phyloP scores from a whole-genome alignment of 2,113 vertebrate genomes.

The Periophthalmus modestus region DNA sequence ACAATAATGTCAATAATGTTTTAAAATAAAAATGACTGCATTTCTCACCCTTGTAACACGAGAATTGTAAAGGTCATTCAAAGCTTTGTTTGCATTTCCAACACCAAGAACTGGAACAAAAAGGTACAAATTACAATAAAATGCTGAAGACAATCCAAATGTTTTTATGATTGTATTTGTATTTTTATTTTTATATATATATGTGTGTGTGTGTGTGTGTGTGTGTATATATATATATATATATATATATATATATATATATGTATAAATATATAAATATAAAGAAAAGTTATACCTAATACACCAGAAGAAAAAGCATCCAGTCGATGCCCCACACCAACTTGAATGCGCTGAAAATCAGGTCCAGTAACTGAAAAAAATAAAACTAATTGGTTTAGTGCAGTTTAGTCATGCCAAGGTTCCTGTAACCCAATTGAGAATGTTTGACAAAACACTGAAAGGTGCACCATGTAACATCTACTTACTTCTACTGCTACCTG shows the following conservation, averaged over 20 bases:
- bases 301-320: slow-evolving; percentile 88
- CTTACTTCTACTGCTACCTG: too few relatives aligned
- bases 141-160: not conserved
- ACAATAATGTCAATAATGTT: not conserved
- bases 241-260: too few relatives aligned
- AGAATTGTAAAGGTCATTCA: slow-evolving; percentile 78
- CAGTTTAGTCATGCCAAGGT: too few relatives aligned
- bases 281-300: slow-evolving; percentile 83
- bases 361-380: slow-evolving; percentile 83
- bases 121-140: slow-evolving; percentile 21
- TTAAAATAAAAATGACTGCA: slow-evolving; percentile 8
- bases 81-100: slow-evolving; percentile 78
- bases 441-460: too few relatives aligned
- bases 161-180: not conserved
- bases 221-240: too few relatives aligned
- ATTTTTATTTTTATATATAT: too few relatives aligned
- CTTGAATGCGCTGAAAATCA: slow-evolving; percentile 73
- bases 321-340: slow-evolving; percentile 88
- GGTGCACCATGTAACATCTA: too few relatives aligned
- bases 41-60: slow-evolving; percentile 82
- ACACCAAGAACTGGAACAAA: slow-evolving; percentile 83
- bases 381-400: too few relatives aligned
- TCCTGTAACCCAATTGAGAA: not conserved
- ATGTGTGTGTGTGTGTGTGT: too few relatives aligned
- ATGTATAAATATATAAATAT: too few relatives aligned